Evolutionary conservation across 2,888 invertebrate species (phyloP), one percentile per base, ranked within the genome.

Genomic region (Euplagia quadripunctaria): DNA sequence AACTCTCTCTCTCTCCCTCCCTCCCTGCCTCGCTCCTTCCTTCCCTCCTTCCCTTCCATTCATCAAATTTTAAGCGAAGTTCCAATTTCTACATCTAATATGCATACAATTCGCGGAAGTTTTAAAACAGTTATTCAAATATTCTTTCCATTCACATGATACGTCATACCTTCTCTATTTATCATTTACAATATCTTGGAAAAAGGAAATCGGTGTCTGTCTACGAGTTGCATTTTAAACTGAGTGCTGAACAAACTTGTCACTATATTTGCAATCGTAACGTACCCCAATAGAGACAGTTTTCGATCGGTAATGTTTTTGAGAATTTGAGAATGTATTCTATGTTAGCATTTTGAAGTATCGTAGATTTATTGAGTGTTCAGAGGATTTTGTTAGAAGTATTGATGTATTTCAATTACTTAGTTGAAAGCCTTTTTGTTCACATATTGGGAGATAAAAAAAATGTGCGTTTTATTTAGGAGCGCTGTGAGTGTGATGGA

Each of bases 361-460:
- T 75, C 42, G 68, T 17, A 77, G 75, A 73, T 84, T 79, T 77
- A 82, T 83, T 74, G 82, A 72, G 79, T 82, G 75, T 74, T 75
- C 68, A 63, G 68, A 68, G 70, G 74, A 58, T 63, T 68, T 55
- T 42, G 49, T 69, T 74, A 66, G 58, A 69, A 52, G 61, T 71
- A 69, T 66, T 73, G 75, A 77, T 73, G 77, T 78, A 77, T 82
- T 82, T 82, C 84, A 82, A 83, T 83, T 76, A 83, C 82, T 83
- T 79, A 80, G 79, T 66, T 6, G 74, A 74, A 70, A 70, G 65
- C 65, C 65, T 76, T 84, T 82, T 74, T 69, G 69, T 78, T 77
- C 31, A 52, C 61, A 46, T 58, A 52, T 16, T 46, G 17, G 20
- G 41, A 49, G 17, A 66, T 46, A 16, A n/a, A 52, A 61, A 49